Percentiles rank a stretch among this genome's conserved stretches.
phyloP scores from a whole-genome alignment of 2,113 vertebrate species.

The Emydocephalus ijimae region DNA sequence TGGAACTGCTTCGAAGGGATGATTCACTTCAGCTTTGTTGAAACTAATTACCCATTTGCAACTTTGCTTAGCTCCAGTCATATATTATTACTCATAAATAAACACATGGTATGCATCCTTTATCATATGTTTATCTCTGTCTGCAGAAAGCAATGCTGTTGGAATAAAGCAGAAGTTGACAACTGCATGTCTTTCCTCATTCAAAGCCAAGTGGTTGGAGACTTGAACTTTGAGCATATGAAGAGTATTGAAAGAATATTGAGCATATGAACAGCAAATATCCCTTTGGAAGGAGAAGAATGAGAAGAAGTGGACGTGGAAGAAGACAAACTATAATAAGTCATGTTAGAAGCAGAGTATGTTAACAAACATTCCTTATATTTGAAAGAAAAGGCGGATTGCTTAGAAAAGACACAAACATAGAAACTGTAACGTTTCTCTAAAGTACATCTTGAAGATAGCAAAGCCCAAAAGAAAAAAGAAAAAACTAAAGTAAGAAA shows the following conservation, averaged over 20 bases:
- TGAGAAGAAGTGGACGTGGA: background rate
- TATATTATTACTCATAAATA: background rate
- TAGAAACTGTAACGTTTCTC: background rate
- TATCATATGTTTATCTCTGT: background rate
- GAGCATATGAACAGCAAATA: background rate
- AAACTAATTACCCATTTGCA: background rate
- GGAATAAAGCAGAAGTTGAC: background rate
- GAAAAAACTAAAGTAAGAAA: background rate
- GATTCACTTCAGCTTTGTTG: background rate
- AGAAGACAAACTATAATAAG: background rate
- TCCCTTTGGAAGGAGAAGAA: background rate
- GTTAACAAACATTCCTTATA: background rate
- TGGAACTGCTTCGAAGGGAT: background rate
- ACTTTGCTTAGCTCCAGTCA: background rate
- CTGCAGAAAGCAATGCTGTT: background rate
- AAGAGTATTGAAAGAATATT: background rate
- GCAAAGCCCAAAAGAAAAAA: background rate
- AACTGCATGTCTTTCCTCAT: background rate
- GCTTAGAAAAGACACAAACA: background rate
- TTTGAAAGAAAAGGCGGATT: background rate
- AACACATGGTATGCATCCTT: background rate
- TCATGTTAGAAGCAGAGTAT: background rate
- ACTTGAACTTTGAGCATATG: background rate
- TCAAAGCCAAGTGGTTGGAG: background rate
- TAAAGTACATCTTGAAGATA: background rate